Base-by-base conservation (phyloP, 2,888 invertebrate species). In the Ormyrus pomaceus region DNA sequence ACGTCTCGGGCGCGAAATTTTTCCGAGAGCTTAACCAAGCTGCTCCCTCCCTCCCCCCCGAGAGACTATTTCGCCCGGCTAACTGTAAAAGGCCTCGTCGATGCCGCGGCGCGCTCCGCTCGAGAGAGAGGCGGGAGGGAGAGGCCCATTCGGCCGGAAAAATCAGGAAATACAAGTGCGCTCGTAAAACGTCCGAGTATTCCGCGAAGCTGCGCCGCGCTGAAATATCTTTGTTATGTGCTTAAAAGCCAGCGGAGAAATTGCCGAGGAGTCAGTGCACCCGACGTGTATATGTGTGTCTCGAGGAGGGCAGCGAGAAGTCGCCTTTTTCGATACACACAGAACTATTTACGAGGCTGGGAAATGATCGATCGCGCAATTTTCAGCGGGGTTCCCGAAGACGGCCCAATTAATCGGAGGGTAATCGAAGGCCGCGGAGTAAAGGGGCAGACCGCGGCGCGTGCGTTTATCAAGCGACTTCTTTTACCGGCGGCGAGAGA, bases 121-220 rank as follows among this genome's bases (percentile, higher is more conserved):
- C 34, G 34, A 34, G 34, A 19, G 19, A 34, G 34, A 34, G 55
- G 61, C 45, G 53, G 34, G 53, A 13, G 61, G 61, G 11, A 11
- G 53, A 46, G 76, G 73, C 61, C 55, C 78, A 68, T 50, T 72
- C 77, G 73, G 48, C 55, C 61, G 73, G 78, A 78, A 78, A 78
- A 78, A 78, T 73, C 61, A 73, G 78, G 73, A 78, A 78, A 73
- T 73, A 72, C 72, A 73, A 73, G 66, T 55, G 9, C 78, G 78
- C 78, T 78, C 78, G 78, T 78, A 78, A 78, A 78, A 78, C 10
- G 51, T 19, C 46, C 19, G 34, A 34, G 51, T 13, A 58, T 78
- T 78, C 78, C 48, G 56, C 72, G 78, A 78, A 78, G 62, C 50
- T 66, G 55, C 55, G 19, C 46, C 58, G 19, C 50, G 58, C 65